phyloP scores from a whole-genome alignment of 2,888 invertebrate species.

The Axea sp. region DNA sequence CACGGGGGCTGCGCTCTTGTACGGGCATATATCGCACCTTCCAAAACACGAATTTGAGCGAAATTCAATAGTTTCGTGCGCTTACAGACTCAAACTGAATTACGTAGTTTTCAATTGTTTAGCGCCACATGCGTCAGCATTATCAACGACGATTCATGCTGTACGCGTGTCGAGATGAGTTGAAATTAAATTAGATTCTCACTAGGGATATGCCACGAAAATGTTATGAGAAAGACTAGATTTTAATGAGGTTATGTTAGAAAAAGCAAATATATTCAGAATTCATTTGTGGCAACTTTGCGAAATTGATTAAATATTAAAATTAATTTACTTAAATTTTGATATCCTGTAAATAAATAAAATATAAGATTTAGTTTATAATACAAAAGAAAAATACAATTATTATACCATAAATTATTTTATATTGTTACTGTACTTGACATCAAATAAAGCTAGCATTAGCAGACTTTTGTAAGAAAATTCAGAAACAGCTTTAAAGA shows the following conservation, averaged over 20 bases:
- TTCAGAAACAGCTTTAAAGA: no score
- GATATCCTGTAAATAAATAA: no score
- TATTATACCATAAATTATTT: no score
- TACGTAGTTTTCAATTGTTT: constrained; percentile 55
- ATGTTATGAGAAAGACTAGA: background rate
- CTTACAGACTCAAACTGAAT: constrained; percentile 41
- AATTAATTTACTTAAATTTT: no score
- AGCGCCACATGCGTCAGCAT: constrained; percentile 40
- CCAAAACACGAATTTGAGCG: constrained; percentile 40
- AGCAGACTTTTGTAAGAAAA: no score
- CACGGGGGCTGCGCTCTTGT: constrained; percentile 21
- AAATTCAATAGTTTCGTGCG: constrained; percentile 51
- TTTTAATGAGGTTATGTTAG: constrained; percentile 13
- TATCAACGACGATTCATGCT: constrained; percentile 48
- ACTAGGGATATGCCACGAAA: constrained; percentile 1
- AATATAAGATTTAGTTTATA: no score
- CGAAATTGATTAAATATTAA: no score
- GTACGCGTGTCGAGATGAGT: constrained; percentile 27
- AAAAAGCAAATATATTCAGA: no score
- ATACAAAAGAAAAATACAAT: no score
- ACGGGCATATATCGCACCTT: constrained; percentile 50
- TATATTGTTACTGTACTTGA: no score
- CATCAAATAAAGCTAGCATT: no score
- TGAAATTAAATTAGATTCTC: constrained; percentile 27
- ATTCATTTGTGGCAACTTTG: no score